phyloP scores from a whole-genome alignment of 2,888 invertebrate species.

The Polyploca ridens region DNA sequence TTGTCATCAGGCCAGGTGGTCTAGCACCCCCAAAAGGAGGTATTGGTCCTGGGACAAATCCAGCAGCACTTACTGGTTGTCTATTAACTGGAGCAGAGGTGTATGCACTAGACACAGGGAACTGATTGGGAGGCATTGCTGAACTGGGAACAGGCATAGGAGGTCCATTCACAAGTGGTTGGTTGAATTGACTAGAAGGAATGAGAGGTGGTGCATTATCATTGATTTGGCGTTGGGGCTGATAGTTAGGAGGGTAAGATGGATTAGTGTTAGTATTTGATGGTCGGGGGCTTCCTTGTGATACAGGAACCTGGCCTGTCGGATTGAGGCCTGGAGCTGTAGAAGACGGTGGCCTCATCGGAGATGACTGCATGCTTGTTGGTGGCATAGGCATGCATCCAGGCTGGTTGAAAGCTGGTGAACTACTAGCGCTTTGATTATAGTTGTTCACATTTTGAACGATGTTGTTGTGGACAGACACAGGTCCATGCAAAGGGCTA shows the following conservation, averaged over 20 bases:
- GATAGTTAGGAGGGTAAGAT: conserved; percentile 55
- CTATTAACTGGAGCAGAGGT: conserved; percentile 41
- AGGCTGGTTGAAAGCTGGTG: conserved; percentile 75
- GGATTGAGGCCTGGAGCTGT: conserved; percentile 30
- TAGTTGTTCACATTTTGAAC: conserved; percentile 61
- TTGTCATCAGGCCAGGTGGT: conserved; percentile 46
- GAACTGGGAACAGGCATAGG: conserved; percentile 28
- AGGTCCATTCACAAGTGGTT: conserved; percentile 70
- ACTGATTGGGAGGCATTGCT: conserved; percentile 37
- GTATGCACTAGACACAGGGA: conserved; percentile 48
- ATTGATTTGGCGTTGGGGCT: conserved; percentile 68
- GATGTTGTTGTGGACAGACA: conserved; percentile 48
- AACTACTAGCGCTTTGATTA: conserved; percentile 71
- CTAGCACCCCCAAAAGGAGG: conserved; percentile 42
- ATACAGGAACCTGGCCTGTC: conserved; percentile 40
- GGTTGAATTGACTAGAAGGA: conserved; percentile 74
- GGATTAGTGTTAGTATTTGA: conserved; percentile 54
- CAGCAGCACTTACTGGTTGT: conserved; percentile 38
- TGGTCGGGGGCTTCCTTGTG: conserved; percentile 50
- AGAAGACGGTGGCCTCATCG: conserved; percentile 48
- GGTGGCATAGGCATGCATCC: conserved; percentile 56
- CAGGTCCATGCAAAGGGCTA: conserved; percentile 56
- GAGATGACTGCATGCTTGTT: conserved; percentile 59
- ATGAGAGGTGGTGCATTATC: conserved; percentile 75
- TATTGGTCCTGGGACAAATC: conserved; percentile 41